These are phyloP conservation scores for Pocillopora grandis DNA, from an alignment of 92 coral and sea anemone species.

Conservation along the genomic window DNA sequence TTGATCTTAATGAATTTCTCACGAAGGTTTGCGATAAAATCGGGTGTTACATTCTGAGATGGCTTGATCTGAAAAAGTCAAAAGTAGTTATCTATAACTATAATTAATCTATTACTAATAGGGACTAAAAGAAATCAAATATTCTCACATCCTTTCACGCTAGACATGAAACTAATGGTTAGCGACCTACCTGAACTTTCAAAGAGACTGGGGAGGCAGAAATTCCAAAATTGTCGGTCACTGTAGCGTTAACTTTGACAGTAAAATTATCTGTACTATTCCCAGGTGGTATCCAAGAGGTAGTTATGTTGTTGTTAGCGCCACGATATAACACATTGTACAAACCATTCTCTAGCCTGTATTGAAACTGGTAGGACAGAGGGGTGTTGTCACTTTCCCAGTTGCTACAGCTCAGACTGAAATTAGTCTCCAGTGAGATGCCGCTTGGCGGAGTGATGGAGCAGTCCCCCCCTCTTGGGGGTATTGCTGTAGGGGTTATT, in stretches of 20 bases:
- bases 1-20: background rate
- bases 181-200: background rate
- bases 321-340: slow-evolving; percentile 17
- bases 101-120: background rate
- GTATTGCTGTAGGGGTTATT: too few relatives aligned
- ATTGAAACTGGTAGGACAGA: slow-evolving; percentile 25
- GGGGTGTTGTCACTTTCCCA: background rate
- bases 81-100: background rate
- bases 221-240: slow-evolving; percentile 8
- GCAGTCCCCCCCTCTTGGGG: too few relatives aligned
- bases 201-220: background rate
- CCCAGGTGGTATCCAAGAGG: slow-evolving; percentile 5
- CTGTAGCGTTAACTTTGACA: slow-evolving; percentile 6
- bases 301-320: background rate
- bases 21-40: too few relatives aligned
- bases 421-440: too few relatives aligned
- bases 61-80: background rate
- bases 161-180: too few relatives aligned
- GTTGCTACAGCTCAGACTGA: too few relatives aligned
- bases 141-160: background rate
- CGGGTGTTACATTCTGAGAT: too few relatives aligned
- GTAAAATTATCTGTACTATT: background rate
- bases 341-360: background rate
- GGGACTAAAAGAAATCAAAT: background rate
- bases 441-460: too few relatives aligned